Conservation (phyloP, 2,888 invertebrate species). For the Drosophila barbarae region DNA sequence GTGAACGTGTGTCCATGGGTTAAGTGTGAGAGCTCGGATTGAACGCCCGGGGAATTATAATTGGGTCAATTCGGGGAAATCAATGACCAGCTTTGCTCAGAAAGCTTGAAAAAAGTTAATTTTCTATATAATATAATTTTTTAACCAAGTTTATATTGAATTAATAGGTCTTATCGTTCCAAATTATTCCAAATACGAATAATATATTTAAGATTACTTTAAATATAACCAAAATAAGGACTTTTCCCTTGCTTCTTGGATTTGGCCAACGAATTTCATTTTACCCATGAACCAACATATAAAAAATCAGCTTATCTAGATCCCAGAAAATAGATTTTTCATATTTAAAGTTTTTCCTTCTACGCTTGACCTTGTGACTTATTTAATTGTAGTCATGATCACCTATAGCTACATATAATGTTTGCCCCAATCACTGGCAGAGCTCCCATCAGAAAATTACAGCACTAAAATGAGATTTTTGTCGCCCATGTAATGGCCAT, state of each 20-base stretch:
- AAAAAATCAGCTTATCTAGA: too few relatives aligned
- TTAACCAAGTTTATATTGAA: too few relatives aligned
- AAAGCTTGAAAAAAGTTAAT: background rate
- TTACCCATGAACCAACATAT: background rate
- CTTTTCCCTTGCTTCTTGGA: background rate
- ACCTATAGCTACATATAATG: background rate
- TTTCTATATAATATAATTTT: background rate
- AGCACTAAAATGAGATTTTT: constrained; percentile 15
- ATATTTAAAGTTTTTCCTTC: background rate
- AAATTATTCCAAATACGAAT: background rate
- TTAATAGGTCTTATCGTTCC: background rate
- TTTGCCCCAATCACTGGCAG: too few relatives aligned
- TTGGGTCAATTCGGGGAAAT: constrained; percentile 19
- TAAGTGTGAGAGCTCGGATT: constrained; percentile 6
- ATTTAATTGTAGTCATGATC: background rate
- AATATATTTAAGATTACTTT: background rate
- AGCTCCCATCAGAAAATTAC: constrained; percentile 13
- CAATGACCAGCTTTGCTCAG: background rate
- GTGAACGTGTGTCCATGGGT: constrained; percentile 31
- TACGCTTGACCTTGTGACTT: background rate
- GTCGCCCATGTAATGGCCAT: constrained; percentile 9
- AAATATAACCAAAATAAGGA: background rate
- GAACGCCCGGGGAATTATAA: constrained; percentile 18
- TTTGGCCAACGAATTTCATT: background rate
- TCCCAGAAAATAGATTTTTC: background rate